phyloP scores from a whole-genome alignment of 2,797 vertebrate species.

The Semotilus atromaculatus region DNA sequence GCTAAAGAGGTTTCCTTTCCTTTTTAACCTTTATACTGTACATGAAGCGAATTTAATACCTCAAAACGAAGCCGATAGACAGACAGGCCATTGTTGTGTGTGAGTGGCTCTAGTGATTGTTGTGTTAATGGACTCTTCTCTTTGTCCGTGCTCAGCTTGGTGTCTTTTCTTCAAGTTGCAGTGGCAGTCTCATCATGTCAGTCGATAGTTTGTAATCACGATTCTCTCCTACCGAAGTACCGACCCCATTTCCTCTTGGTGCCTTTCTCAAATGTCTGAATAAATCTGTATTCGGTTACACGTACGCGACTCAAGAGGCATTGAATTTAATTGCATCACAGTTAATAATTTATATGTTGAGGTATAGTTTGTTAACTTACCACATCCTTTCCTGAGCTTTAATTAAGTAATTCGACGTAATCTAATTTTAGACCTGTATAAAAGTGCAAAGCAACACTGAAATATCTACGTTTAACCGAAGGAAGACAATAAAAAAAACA shows the following conservation, averaged over 20 bases:
- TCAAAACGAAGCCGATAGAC: constrained; percentile 34
- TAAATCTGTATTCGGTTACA: constrained; percentile 76
- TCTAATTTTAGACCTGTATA: constrained; percentile 46
- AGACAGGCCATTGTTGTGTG: constrained; percentile 37
- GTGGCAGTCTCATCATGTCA: constrained; percentile 59
- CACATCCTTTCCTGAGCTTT: constrained; percentile 75
- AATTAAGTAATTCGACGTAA: constrained; percentile 74
- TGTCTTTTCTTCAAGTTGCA: constrained; percentile 42
- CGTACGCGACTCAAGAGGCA: constrained; percentile 66
- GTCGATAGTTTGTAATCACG: constrained; percentile 75
- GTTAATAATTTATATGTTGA: constrained; percentile 77
- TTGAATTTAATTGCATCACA: constrained; percentile 76
- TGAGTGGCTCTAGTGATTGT: constrained; percentile 37
- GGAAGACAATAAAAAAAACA: no score
- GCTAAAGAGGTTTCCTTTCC: background rate
- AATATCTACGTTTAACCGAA: background rate
- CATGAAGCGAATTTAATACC: background rate
- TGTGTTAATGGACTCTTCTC: constrained; percentile 44
- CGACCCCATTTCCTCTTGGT: constrained; percentile 54
- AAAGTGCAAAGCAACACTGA: background rate
- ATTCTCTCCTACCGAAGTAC: constrained; percentile 68
- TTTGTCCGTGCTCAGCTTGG: constrained; percentile 32
- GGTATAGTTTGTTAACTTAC: constrained; percentile 75
- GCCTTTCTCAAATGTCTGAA: constrained; percentile 70
- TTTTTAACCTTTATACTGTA: background rate